Evolutionary conservation across 2,797 vertebrate genomes (phyloP).

Genomic region (Ceyx erithaca): DNA sequence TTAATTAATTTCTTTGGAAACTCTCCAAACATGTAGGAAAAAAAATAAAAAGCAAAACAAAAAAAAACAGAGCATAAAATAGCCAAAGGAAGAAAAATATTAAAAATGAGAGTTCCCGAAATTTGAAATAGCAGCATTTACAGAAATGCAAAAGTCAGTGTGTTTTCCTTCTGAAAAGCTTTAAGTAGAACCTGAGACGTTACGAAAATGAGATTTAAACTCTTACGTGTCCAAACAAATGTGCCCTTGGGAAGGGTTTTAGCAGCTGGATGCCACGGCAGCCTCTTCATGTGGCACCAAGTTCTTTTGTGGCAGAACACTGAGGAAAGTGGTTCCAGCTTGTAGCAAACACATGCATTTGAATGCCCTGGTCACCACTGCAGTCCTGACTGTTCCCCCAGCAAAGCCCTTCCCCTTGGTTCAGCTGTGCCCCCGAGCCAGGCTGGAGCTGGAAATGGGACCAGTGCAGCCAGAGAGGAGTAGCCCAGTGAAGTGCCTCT

Average conservation of each 20-base stretch:
- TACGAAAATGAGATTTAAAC: slow-evolving; percentile 56
- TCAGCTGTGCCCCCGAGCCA: background rate
- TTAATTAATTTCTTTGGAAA: slow-evolving; percentile 62
- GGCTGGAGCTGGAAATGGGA: background rate
- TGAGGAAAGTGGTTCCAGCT: background rate
- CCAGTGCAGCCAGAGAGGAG: background rate
- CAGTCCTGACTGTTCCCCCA: background rate
- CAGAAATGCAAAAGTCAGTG: slow-evolving; percentile 27
- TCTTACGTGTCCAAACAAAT: background rate
- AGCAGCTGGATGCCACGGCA: background rate
- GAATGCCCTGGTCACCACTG: background rate
- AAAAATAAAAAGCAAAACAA: background rate
- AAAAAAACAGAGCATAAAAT: background rate
- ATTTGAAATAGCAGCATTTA: slow-evolving; percentile 1
- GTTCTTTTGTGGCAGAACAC: background rate
- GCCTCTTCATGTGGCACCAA: background rate
- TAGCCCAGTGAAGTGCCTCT: background rate
- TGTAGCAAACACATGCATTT: background rate
- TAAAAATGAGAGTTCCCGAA: background rate
- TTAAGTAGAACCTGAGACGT: slow-evolving; percentile 25
- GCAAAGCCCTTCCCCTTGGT: background rate
- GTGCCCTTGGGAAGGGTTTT: slow-evolving; percentile 11
- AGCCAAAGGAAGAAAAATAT: slow-evolving; percentile 3
- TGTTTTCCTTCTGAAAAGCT: background rate
- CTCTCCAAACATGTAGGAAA: background rate